Evolutionary conservation across 2,888 invertebrate species (phyloP).

Genomic region (Lingula anatina): DNA sequence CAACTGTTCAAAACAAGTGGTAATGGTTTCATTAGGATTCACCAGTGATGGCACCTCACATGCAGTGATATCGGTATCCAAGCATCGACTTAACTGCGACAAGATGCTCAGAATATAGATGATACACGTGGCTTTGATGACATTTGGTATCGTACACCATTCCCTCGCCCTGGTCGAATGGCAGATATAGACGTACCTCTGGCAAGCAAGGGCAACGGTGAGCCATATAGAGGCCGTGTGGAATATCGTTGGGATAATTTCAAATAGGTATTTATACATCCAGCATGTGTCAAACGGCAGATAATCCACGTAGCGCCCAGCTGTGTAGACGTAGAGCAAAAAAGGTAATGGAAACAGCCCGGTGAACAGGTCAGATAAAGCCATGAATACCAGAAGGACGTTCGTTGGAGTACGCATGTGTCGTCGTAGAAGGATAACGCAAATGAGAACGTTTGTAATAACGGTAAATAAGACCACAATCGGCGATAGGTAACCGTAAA

Average conservation of each 20-base stretch:
- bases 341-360: conserved; percentile 57
- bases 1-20: conserved; percentile 20
- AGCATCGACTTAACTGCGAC: conserved; percentile 77
- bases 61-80: conserved; percentile 65
- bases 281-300: conserved; percentile 71
- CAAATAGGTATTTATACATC: conserved; percentile 58
- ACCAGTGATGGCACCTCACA: conserved; percentile 59
- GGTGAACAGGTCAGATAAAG: conserved; percentile 89
- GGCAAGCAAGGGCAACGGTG: conserved; percentile 82
- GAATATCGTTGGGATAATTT: conserved; percentile 58
- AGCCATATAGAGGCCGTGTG: conserved; percentile 94
- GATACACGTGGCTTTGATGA: conserved; percentile 71
- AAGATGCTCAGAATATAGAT: conserved; percentile 74
- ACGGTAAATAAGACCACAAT: conserved; percentile 80
- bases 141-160: conserved; percentile 62
- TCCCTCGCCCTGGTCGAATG: conserved; percentile 83
- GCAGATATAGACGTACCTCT: conserved; percentile 91
- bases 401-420: conserved; percentile 92
- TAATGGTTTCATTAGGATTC: conserved; percentile 20
- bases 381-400: conserved; percentile 92
- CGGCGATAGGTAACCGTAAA: conserved; percentile 77
- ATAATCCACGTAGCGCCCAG: conserved; percentile 80
- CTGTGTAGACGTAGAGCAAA: conserved; percentile 85
- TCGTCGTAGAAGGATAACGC: conserved; percentile 79
- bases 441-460: conserved; percentile 85